phyloP scores from a whole-genome alignment of 2,888 invertebrate species.

The Drosophila borborema region DNA sequence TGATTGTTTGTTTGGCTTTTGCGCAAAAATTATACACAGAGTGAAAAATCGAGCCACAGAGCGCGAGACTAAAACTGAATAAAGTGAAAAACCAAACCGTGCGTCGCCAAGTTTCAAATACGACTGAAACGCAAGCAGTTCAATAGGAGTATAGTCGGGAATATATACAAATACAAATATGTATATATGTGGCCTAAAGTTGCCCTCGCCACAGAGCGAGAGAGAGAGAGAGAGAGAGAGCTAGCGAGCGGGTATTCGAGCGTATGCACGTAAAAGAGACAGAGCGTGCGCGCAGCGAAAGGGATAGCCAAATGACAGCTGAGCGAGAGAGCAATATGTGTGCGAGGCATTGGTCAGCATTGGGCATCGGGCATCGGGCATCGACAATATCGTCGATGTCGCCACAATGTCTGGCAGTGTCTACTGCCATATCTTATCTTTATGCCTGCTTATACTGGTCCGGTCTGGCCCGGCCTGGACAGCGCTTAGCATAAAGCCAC shows the following conservation, averaged over 20 bases:
- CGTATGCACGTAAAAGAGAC: slow-evolving; percentile 10
- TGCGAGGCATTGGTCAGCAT: slow-evolving; percentile 38
- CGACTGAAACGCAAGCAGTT: slow-evolving; percentile 71
- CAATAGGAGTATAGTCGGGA: slow-evolving; percentile 65
- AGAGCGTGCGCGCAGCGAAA: slow-evolving; percentile 13
- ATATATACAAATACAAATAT: slow-evolving; percentile 14
- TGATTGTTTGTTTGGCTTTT: slow-evolving; percentile 12
- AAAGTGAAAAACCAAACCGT: slow-evolving; percentile 63
- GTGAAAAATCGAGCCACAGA: slow-evolving; percentile 24
- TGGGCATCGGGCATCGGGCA: slow-evolving; percentile 44
- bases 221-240: slow-evolving; percentile 2
- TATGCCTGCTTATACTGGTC: slow-evolving; percentile 30
- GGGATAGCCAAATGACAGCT: slow-evolving; percentile 14
- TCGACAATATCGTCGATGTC: slow-evolving; percentile 72
- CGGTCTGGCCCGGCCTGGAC: slow-evolving; percentile 51
- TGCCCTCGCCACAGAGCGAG: slow-evolving; percentile 33
- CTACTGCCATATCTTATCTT: slow-evolving; percentile 84
- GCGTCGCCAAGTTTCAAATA: slow-evolving; percentile 77
- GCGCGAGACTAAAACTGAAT: slow-evolving; percentile 24
- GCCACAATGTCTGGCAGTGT: slow-evolving; percentile 83
- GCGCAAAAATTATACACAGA: slow-evolving; percentile 28
- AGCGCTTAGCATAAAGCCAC: slow-evolving; percentile 67
- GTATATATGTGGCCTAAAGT: slow-evolving; percentile 64
- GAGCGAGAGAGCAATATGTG: slow-evolving; percentile 11
- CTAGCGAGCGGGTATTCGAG: not conserved